Conservation (phyloP, 2,888 invertebrate species). For the Apotomis betuletana region DNA sequence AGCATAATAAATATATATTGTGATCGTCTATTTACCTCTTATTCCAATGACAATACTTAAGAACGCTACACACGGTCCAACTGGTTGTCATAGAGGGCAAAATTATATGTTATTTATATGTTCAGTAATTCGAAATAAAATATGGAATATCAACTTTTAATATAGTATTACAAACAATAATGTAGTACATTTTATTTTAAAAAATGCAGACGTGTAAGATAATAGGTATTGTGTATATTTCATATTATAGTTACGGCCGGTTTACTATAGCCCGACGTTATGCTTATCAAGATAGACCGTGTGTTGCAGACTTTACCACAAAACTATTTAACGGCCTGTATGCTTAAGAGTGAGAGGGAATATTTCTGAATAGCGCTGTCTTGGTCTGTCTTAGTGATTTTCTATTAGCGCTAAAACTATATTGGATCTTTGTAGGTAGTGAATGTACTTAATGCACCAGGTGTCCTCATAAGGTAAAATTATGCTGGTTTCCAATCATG, state of each 20-base stretch:
- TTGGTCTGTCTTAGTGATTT: slow-evolving; percentile 43
- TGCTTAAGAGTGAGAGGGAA: slow-evolving; percentile 38
- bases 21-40: slow-evolving; percentile 59
- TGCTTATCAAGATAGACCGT: slow-evolving; percentile 3
- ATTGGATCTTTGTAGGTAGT: slow-evolving; percentile 30
- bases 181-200: neutral
- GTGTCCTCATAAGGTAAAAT: slow-evolving; percentile 18
- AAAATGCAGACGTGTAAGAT: neutral
- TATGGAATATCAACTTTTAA: neutral
- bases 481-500: slow-evolving; percentile 26
- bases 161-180: neutral
- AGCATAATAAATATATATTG: slow-evolving; percentile 27
- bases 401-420: slow-evolving; percentile 32
- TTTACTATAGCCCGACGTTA: neutral
- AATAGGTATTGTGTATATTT: neutral
- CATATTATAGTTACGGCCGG: neutral
- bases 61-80: slow-evolving; percentile 28
- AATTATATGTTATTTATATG: neutral
- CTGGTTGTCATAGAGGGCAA: neutral
- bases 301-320: slow-evolving; percentile 28
- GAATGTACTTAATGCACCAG: slow-evolving; percentile 30
- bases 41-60: slow-evolving; percentile 71
- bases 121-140: neutral
- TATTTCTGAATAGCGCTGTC: slow-evolving; percentile 34
- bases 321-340: slow-evolving; percentile 46